A percentile compares a stretch with the other conserved stretches of the same genome.
Evolutionary conservation across 2,113 vertebrate species (phyloP).

Genomic region (Dromaius novaehollandiae): DNA sequence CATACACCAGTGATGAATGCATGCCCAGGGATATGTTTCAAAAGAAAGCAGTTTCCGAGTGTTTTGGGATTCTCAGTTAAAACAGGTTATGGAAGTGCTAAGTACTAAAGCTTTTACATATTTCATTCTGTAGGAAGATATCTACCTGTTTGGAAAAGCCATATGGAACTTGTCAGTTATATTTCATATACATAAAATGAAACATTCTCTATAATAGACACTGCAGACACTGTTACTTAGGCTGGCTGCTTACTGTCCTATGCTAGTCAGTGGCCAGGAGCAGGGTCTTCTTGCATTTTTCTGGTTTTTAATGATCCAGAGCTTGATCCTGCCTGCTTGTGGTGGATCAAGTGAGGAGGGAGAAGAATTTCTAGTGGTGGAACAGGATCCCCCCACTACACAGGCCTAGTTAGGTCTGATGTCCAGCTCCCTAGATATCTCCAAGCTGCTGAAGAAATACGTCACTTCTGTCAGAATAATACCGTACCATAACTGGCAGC

Average conservation of each 20-base stretch:
- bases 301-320: neutral
- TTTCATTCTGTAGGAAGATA: neutral
- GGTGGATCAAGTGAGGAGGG: neutral
- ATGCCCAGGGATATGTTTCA: neutral
- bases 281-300: conserved; percentile 24
- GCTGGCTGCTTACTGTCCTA: neutral
- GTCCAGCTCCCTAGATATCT: neutral
- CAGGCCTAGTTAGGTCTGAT: neutral
- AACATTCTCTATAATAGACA: neutral
- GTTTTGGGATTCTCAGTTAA: neutral
- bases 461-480: neutral
- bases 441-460: neutral
- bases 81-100: neutral
- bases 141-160: neutral
- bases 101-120: neutral
- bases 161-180: neutral
- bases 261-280: conserved; percentile 25
- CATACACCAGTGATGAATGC: neutral
- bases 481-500: neutral
- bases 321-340: neutral
- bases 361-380: neutral
- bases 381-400: neutral
- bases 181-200: neutral
- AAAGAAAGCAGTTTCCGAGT: neutral
- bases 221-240: neutral